phyloP scores from a whole-genome alignment of 2,888 invertebrate genomes.

The Apodemia mormo region DNA sequence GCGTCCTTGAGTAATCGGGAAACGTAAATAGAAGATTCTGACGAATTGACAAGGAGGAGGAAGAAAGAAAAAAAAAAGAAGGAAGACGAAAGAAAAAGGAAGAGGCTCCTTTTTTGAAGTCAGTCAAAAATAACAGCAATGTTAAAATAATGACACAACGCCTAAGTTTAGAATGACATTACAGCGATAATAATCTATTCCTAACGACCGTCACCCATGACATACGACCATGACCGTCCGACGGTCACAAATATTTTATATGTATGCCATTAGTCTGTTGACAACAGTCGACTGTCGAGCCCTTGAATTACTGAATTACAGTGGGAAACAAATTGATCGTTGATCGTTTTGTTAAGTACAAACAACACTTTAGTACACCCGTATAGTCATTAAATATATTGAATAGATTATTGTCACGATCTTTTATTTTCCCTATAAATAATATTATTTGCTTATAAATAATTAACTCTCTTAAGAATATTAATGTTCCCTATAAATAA shows the following conservation, averaged over 20 bases:
- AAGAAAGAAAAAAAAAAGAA: too few species aligned
- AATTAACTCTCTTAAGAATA: too few species aligned
- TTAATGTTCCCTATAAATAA: too few species aligned
- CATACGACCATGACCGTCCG: constrained; percentile 13
- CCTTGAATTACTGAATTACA: neutral
- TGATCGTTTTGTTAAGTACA: constrained; percentile 5
- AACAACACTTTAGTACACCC: neutral
- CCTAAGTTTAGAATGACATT: neutral
- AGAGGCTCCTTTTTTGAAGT: too few species aligned
- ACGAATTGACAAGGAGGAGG: too few species aligned
- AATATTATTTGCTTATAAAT: too few species aligned
- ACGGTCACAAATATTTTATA: constrained; percentile 15
- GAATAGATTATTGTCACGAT: too few species aligned
- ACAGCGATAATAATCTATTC: constrained; percentile 4
- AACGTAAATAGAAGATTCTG: too few species aligned
- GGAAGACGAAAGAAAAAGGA: too few species aligned
- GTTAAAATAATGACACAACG: neutral
- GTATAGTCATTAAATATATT: neutral
- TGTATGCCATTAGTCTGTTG: constrained; percentile 11
- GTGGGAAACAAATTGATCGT: neutral
- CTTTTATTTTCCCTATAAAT: too few species aligned
- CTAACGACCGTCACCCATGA: constrained; percentile 8
- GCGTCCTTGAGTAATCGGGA: too few species aligned
- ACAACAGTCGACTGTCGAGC: neutral
- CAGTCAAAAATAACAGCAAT: neutral